phyloP scores from a whole-genome alignment of 2,113 vertebrate species.

The Miniopterus natalensis region DNA sequence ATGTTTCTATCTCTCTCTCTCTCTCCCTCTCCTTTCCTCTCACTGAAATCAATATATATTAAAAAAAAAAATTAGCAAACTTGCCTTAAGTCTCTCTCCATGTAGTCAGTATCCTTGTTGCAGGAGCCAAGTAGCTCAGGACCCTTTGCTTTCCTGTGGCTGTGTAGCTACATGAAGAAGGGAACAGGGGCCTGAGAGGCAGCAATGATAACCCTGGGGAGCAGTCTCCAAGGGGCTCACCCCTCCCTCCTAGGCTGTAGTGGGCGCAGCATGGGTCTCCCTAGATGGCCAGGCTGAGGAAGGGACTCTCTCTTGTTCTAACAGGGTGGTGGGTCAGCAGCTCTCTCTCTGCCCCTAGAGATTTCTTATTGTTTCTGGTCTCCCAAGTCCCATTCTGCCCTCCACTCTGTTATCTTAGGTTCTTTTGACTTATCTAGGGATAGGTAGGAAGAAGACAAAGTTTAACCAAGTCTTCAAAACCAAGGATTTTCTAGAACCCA shows the following conservation, averaged over 20 bases:
- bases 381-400: neutral
- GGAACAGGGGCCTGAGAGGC: neutral
- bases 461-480: constrained; percentile 13
- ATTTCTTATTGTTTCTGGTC: neutral
- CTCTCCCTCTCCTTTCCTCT: no score
- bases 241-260: neutral
- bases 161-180: neutral
- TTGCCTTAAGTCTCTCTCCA: neutral
- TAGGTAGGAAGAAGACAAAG: neutral
- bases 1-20: no score
- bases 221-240: neutral
- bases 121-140: neutral
- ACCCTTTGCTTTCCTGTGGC: neutral
- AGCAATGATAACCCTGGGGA: neutral
- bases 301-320: constrained; percentile 27
- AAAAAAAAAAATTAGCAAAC: neutral
- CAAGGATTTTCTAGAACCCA: constrained; percentile 59
- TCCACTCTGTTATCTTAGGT: constrained; percentile 15
- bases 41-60: no score
- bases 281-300: neutral
- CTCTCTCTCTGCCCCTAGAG: neutral
- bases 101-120: neutral
- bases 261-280: neutral
- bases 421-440: constrained; percentile 12
- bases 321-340: neutral